Base-by-base conservation (phyloP, 2,113 vertebrate genomes). In the Rhinogobius similis region DNA sequence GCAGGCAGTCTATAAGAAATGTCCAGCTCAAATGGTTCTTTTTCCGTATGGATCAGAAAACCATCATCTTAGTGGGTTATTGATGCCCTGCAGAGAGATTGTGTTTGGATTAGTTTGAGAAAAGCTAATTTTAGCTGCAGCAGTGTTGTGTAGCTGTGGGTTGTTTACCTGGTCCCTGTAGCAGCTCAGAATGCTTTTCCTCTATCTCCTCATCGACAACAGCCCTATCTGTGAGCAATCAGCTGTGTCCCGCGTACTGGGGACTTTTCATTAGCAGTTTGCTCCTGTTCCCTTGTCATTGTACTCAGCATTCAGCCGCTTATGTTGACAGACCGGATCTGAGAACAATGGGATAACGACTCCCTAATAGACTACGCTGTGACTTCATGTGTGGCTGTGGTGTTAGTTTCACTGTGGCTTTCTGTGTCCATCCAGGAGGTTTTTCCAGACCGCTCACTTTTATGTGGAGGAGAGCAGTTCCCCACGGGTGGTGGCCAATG, bases 361-460 rank as follows among this genome's bases (percentile, higher is more conserved):
- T 86, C 70, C 75, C 76, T 70, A 83, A 84, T 79, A 79, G 74
- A 73, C 78, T 79, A 79, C 9, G 58, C 67, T 53, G 73, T 69
- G 76, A 43, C 69, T 66, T 82, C 67, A 79, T 65, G 67, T 73
- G 39, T 72, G 63, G 58, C 24, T 76, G 70, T 56, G 39, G 68
- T 39, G 67, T 77, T 77, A 72, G 65, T 70, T 78, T 75, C 69
- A 68, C 62, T 55, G 58, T 53, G 59, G 53, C 65, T 77, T 38
- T 79, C 41, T 85, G 56, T 89, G 63, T 87, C 70, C 67, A 86
- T 78, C 70, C 61, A 99, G 98, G 94, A 98, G 97, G 88, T 98
- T 97, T 93, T 99, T 99, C 84, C 97, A 99, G 91, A 98, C 96
- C 20, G 96, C 97, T 85, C 97, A 99, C 91, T 97, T 99, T 92